Evolutionary conservation across 2,797 vertebrate species (phyloP), one percentile per base, ranked within the genome.

Genomic region (Danio choprae): DNA sequence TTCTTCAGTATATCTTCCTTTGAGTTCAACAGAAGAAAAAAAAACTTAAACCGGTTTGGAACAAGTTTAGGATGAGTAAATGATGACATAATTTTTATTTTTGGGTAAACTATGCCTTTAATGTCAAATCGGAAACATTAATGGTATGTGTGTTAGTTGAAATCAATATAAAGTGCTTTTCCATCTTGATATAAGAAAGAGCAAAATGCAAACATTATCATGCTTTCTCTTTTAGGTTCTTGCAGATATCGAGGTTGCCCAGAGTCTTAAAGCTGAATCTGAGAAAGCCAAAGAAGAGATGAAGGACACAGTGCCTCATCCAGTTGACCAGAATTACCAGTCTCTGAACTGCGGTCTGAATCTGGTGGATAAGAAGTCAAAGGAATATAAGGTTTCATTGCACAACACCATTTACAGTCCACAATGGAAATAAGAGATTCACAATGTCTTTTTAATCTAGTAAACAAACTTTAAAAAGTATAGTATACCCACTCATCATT

Each of bases 211-310:
- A 68, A 11, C 4, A 55, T 46, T 6, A 41, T 50, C 16, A 58
- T 74, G 4, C 22, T 3, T 83, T 15, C 16, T 7, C 60, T 29
- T 74, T 4, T 83, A 98, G 97, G 97, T 98, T 60, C 89, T 98
- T 84, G 97, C 96, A 0, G 96, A 98, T 88, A 97, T 98, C 0
- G 96, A 97, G 85, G 74, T 98, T 29, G 96, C 96, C 62, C 97
- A 98, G 91, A 95, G 94, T 68, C 90, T 98, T 85, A 95, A 98
- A 89, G 94, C 94, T 0, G 93, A 95, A 84, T 94, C 95, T 0
- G 90, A 92, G 46, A 90, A 93, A 83, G 90, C 93, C 64, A 86
- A 95, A 65, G 87, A 91, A 22, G 89, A 94, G 81, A 93, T 88
- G 85, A 88, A 93, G 20, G 86, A 94, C 71, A 90, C 90, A 16